Percentiles rank a stretch among this genome's conserved stretches.
phyloP scores from a whole-genome alignment of 2,113 vertebrate species.

The Atrichornis clamosus region DNA sequence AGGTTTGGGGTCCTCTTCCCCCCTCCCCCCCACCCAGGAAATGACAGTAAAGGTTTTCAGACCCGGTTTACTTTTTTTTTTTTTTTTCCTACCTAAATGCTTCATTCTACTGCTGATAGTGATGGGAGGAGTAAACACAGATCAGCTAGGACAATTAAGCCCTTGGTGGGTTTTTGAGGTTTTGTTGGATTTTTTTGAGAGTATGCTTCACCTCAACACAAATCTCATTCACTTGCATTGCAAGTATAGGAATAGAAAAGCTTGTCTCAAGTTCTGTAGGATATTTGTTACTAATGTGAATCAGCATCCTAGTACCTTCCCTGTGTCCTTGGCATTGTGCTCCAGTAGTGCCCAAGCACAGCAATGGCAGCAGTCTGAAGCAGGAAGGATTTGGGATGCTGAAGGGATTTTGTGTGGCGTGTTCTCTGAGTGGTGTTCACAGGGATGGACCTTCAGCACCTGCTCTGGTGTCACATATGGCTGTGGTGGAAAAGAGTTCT shows the following conservation, averaged over 20 bases:
- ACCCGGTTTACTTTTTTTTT: background rate
- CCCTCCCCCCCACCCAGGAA: background rate
- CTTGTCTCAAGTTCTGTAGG: background rate
- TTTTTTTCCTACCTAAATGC: background rate
- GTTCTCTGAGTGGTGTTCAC: background rate
- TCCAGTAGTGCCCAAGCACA: background rate
- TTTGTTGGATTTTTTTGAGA: background rate
- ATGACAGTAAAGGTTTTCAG: background rate
- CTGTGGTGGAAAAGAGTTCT: accelerated
- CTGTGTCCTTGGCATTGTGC: accelerated
- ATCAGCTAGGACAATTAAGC: background rate
- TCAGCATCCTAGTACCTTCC: too few relatives aligned
- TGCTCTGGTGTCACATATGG: background rate
- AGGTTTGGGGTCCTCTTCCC: accelerated
- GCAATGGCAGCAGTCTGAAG: background rate
- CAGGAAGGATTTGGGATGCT: background rate
- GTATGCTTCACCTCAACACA: background rate
- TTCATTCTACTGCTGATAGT: background rate
- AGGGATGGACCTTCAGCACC: background rate
- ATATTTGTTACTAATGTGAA: background rate
- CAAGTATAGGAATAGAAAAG: background rate
- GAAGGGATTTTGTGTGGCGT: background rate
- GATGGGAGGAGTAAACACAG: background rate
- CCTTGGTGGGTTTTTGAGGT: background rate
- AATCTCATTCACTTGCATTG: background rate